Conservation (phyloP, 2,797 vertebrate species). For the Macropodus opercularis region DNA sequence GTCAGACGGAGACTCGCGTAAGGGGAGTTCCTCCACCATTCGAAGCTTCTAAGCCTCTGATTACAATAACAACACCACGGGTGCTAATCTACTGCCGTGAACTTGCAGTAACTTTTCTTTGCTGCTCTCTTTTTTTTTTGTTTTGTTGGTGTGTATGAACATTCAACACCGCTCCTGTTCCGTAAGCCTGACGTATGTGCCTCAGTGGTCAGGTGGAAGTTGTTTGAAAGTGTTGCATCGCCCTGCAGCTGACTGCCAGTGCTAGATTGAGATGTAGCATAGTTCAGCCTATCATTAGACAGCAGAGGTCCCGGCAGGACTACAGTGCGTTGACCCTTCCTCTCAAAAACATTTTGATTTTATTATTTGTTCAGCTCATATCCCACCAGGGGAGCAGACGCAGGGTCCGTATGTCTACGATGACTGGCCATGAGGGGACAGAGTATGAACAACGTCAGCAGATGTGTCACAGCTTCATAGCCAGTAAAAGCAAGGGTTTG, state of each 20-base stretch:
- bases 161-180: constrained; percentile 16
- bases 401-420: constrained; percentile 31
- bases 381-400: constrained; percentile 23
- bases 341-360: constrained; percentile 15
- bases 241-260: constrained; percentile 52
- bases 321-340: constrained; percentile 52
- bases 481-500: background rate
- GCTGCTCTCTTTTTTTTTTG: constrained; percentile 22
- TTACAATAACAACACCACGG: constrained; percentile 81
- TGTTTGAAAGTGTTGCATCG: constrained; percentile 51
- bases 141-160: constrained; percentile 38
- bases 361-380: constrained; percentile 34
- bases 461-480: constrained; percentile 45
- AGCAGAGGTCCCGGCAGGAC: constrained; percentile 53
- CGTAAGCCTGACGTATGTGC: constrained; percentile 13
- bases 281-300: constrained; percentile 69
- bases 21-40: constrained; percentile 70
- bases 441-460: constrained; percentile 34
- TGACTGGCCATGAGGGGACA: constrained; percentile 26
- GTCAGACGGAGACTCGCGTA: constrained; percentile 63
- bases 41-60: constrained; percentile 77
- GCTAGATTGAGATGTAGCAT: constrained; percentile 37
- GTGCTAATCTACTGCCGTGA: constrained; percentile 73
- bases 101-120: constrained; percentile 35
- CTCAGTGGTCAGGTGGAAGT: constrained; percentile 37